Base-by-base conservation (phyloP, 2,888 invertebrate species). In the Noctuana brunneofusca region DNA sequence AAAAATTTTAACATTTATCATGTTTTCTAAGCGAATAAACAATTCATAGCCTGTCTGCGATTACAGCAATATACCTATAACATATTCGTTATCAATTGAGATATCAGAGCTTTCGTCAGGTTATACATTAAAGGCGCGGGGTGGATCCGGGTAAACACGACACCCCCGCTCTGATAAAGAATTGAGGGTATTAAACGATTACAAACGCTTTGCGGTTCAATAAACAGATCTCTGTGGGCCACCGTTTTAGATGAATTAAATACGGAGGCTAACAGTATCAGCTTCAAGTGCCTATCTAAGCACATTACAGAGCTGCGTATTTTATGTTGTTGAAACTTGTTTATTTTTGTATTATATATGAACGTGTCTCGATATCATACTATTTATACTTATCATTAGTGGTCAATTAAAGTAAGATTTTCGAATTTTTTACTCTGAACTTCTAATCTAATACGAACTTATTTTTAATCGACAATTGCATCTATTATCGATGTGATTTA, bases 181-280 rank as follows among this genome's bases (percentile, higher is more conserved):
- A 92, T 87, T 88, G 89, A 83, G 89, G 89, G 92, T 91, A 92
- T 92, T 92, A 92, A 91, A 90, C 90, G 91, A 89, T 91, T 89
- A 90, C 91, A 90, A 91, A 90, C 90, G 90, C 89, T 88, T 89
- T 83, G 88, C 88, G 88, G 89, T 89, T 87, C 89, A 88, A 89
- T 89, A 89, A 85, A 88, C 89, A 87, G 83, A 80, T 85, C 81
- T 81, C 79, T 78, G 79, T 78, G 79, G 54, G 74, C 76, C 76
- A 75, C 69, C 82, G 80, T 79, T 84, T 88, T 84, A 82, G 79
- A 82, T 78, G 80, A 87, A 89, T 88, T 87, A 83, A 83, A 84
- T 82, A 72, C 71, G 16, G 20, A 41, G 38, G 9, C 8, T 30
- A 18, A 9, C 6, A 5, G 14, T 38, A 41, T 8, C n/a, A 2